Conservation (phyloP, 2,797 vertebrate genomes). For the Morus bassanus region DNA sequence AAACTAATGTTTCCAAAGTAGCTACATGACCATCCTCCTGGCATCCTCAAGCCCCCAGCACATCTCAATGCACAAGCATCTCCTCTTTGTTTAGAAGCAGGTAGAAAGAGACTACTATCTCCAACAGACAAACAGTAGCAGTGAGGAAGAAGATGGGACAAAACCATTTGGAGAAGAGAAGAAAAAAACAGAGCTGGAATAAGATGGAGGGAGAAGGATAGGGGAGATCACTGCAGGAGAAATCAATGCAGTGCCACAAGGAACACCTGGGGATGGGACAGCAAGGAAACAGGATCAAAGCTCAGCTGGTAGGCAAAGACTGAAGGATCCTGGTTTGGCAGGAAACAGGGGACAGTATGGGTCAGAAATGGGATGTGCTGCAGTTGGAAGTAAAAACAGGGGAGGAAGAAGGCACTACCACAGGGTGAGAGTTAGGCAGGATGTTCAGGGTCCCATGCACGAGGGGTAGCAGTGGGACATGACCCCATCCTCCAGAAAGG, state of each 20-base stretch:
- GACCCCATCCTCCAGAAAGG: background rate
- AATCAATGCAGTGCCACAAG: background rate
- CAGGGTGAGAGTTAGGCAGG: background rate
- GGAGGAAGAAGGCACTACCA: background rate
- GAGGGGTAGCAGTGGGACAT: background rate
- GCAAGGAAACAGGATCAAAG: background rate
- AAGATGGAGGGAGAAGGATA: background rate
- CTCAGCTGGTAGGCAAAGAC: background rate
- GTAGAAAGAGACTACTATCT: background rate
- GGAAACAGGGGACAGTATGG: fast-evolving
- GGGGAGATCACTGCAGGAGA: background rate
- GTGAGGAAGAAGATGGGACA: background rate
- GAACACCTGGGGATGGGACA: background rate
- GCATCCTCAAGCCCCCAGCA: background rate
- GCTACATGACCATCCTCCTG: background rate
- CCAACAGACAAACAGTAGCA: background rate
- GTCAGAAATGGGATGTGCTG: background rate
- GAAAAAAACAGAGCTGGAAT: background rate
- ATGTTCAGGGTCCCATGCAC: fast-evolving
- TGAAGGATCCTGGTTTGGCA: background rate
- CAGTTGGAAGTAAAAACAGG: background rate
- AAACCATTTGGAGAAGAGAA: background rate
- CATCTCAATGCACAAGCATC: background rate
- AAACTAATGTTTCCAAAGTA: background rate
- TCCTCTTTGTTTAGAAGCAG: background rate